Conservation (phyloP, 1,140 invertebrate genomes). For the Leptinotarsa texana region DNA sequence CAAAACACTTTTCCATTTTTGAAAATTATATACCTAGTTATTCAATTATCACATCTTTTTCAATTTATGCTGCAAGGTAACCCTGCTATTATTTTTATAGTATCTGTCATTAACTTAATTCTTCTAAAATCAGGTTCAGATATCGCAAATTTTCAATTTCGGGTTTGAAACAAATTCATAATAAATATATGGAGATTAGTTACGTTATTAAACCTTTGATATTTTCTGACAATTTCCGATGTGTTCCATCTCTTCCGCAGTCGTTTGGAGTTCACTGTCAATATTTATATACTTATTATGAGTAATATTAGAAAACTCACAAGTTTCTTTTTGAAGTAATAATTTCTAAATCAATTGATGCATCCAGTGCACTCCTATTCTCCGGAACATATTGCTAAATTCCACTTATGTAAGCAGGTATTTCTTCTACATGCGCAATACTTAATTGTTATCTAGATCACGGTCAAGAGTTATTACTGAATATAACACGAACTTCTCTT, state of each 20-base stretch:
- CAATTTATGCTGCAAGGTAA: no score
- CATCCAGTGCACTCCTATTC: background rate
- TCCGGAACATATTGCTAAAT: background rate
- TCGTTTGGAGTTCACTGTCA: background rate
- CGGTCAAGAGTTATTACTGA: constrained; percentile 11
- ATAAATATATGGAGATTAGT: background rate
- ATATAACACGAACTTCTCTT: background rate
- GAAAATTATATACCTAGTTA: no score
- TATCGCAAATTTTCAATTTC: no score
- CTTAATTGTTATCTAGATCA: constrained; percentile 15
- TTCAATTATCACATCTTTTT: no score
- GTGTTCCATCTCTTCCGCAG: background rate
- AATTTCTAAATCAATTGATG: constrained; percentile 9
- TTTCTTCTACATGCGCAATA: background rate
- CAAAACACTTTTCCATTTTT: no score
- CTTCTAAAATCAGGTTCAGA: no score
- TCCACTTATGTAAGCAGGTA: background rate
- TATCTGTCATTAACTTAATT: no score
- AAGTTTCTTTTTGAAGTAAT: background rate
- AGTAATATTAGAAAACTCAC: background rate
- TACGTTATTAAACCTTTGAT: background rate
- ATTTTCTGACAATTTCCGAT: background rate
- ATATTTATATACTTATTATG: background rate
- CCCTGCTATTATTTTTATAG: no score
- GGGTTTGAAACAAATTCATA: background rate